phyloP scores from a whole-genome alignment of 2,888 invertebrate species.

The Rhogogaster chlorosoma region DNA sequence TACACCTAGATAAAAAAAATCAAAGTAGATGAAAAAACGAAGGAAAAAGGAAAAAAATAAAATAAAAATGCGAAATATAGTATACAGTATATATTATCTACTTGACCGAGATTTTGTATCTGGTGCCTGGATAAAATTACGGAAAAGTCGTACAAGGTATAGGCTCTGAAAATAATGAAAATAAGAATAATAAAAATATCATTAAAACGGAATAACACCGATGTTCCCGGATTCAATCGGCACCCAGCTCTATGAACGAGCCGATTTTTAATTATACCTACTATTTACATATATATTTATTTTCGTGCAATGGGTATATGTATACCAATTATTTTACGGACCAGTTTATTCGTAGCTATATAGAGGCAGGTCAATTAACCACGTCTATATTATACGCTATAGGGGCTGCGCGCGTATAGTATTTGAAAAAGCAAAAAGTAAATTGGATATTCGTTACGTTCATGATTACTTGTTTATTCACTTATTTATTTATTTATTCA shows the following conservation, averaged over 20 bases:
- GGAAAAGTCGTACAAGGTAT: not conserved
- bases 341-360: not conserved
- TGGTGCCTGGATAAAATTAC: not conserved
- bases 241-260: not conserved
- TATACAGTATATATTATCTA: not conserved
- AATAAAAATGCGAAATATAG: not conserved
- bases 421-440: not conserved
- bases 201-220: not conserved
- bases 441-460: not conserved
- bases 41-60: not conserved
- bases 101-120: not conserved
- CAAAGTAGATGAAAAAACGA: too few relatives aligned
- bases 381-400: not conserved
- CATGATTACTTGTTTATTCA: not conserved
- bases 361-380: not conserved
- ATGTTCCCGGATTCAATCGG: not conserved
- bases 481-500: not conserved
- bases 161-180: too few relatives aligned
- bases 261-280: slow-evolving; percentile 6
- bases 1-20: not conserved
- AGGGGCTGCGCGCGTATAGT: not conserved
- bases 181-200: too few relatives aligned
- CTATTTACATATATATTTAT: not conserved
- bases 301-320: not conserved
- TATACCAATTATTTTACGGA: not conserved